A percentile compares a stretch with the other conserved stretches of the same genome.
Conservation (phyloP, 2,113 vertebrate genomes). For the Epinephelus moara region DNA sequence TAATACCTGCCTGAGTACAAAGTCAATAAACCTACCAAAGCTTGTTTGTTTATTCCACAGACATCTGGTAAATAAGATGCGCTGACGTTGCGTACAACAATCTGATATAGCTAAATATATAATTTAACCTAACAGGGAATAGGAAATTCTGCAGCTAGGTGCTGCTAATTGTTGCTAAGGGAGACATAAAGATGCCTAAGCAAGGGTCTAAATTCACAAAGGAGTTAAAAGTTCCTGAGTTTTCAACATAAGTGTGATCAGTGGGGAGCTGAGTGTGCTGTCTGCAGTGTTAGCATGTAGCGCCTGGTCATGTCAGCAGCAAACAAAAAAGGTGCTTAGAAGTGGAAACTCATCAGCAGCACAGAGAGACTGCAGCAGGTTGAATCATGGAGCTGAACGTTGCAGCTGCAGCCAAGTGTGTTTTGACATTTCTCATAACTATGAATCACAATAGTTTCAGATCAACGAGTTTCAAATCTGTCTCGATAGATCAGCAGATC, state of each 20-base stretch:
- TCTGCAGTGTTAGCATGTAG: background rate
- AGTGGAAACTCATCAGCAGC: background rate
- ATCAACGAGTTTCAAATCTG: constrained; percentile 39
- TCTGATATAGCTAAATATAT: background rate
- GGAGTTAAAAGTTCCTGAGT: constrained; percentile 4
- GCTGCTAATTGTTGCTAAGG: background rate
- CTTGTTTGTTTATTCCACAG: background rate
- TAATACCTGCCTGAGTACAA: background rate
- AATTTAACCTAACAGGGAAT: background rate
- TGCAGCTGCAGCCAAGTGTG: background rate
- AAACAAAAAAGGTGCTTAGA: background rate
- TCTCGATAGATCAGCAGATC: constrained; percentile 24
- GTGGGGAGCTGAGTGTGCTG: background rate
- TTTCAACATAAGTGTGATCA: background rate
- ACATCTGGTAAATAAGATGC: background rate
- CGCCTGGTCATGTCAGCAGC: constrained; percentile 13
- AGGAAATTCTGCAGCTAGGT: background rate
- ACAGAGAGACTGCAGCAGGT: background rate
- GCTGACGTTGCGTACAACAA: background rate
- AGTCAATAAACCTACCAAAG: background rate
- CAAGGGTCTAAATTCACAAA: background rate
- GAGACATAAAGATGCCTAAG: constrained; percentile 6
- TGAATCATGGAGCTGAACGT: background rate
- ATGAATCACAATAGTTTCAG: constrained; percentile 16
- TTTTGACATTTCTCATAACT: constrained; percentile 8